Conservation (phyloP, 2,888 invertebrate genomes). For the Chesias legatella region DNA sequence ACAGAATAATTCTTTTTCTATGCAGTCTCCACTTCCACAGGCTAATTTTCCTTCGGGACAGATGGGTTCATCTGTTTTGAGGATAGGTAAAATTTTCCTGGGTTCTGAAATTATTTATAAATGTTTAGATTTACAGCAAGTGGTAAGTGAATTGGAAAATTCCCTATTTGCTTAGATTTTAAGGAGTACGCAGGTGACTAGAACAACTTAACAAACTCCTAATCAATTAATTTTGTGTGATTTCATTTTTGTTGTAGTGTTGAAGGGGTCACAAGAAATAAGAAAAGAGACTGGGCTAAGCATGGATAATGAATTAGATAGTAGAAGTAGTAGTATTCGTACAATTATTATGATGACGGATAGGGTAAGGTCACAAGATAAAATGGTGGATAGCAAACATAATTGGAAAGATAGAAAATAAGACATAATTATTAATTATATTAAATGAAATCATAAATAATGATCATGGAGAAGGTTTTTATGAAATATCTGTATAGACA, state of each 20-base stretch:
- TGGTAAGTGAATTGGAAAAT: too few relatives aligned
- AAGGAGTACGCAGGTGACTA: conserved; percentile 38
- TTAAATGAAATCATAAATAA: conserved; percentile 2
- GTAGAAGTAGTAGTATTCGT: conserved; percentile 7
- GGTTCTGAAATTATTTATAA: conserved; percentile 84
- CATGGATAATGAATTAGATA: conserved; percentile 33
- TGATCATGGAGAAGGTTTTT: conserved; percentile 7
- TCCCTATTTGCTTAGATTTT: too few relatives aligned
- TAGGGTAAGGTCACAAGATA: not conserved
- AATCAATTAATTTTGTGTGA: conserved; percentile 37
- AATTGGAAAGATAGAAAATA: conserved; percentile 5
- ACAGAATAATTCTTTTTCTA: conserved; percentile 95
- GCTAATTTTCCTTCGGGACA: conserved; percentile 94
- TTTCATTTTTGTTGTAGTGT: conserved; percentile 48
- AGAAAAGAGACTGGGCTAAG: conserved; percentile 50
- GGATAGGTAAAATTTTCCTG: conserved; percentile 91
- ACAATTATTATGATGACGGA: conserved; percentile 10
- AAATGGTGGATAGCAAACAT: conserved; percentile 1
- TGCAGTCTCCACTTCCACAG: conserved; percentile 95
- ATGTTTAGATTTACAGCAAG: too few relatives aligned
- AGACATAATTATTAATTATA: not conserved
- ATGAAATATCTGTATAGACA: not conserved
- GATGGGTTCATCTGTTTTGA: conserved; percentile 96
- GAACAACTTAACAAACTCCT: conserved; percentile 9
- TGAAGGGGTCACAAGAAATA: conserved; percentile 37